Evolutionary conservation across 2,888 invertebrate genomes (phyloP), one percentile per base, ranked within the genome.

Genomic region (Gari tellinella): DNA sequence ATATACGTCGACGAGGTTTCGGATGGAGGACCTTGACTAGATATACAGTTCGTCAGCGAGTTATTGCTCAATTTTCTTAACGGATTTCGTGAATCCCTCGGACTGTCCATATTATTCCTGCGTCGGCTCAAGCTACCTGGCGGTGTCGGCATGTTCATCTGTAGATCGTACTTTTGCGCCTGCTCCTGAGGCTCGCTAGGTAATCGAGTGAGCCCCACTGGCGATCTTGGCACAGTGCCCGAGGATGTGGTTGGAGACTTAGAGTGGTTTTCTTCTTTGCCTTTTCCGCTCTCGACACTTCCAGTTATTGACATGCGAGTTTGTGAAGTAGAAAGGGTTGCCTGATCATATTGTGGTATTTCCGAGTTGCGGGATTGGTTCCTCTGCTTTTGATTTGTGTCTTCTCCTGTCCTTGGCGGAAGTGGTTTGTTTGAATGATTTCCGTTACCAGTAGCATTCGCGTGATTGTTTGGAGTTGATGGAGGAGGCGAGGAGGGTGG

Each of bases 71-170:
- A 55, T 61, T 89, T 89, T 17, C 85, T 81, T 14, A 83, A 60
- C 0, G 86, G 83, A 55, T 86, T 86, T 60, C 86, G 56, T 7
- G 87, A 81, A 48, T 86, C 85, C 49, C 86, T 67, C 15, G 80
- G 80, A 46, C 84, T 82, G 25, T 85, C 81, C 15, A 85, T 77
- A 48, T 86, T 87, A 26, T 84, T 80, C 25, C 89, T 72, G 69
- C 85, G 83, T 49, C 89, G 81, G 52, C 83, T 89, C n/a, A 90
- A 64, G 70, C 89, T 90, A 19, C 90, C 88, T 1, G 90, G 86
- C 2, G 91, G 90, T 0, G 91, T 90, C 4, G 84, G 82, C 53
- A 81, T 76, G 37, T 80, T 80, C 60, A 82, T 81, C 19, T 79
- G 64, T 37, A 74, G 46, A 48, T 84, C 79, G 17, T 75, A 70